Conservation (phyloP, 2,113 vertebrate genomes). For the Grallaria varia region DNA sequence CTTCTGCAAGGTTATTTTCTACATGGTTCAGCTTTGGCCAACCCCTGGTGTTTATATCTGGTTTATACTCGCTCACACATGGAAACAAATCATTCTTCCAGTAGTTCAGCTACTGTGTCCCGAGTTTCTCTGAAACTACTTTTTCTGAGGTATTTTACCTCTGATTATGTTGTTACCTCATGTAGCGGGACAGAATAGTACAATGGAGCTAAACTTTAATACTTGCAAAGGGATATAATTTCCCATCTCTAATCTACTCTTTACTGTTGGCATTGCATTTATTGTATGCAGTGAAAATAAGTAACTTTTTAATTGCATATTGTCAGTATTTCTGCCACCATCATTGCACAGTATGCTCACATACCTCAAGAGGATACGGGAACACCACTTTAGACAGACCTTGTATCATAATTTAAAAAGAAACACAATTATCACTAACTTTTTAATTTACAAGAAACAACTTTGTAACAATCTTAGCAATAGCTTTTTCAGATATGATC, state of each 20-base stretch:
- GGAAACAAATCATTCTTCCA: background rate
- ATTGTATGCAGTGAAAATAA: background rate
- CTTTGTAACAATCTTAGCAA: background rate
- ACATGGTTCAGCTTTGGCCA: background rate
- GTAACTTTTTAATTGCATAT: background rate
- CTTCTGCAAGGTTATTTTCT: background rate
- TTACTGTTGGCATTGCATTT: background rate
- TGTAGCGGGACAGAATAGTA: background rate
- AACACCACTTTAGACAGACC: background rate
- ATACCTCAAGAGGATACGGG: background rate
- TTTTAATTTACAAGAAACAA: background rate
- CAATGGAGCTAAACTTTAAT: background rate
- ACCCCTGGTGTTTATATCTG: background rate
- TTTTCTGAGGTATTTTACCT: background rate
- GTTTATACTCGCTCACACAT: background rate
- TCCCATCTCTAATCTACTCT: background rate
- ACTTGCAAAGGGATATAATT: background rate
- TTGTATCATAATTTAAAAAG: background rate
- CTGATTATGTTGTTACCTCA: background rate
- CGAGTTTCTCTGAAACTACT: background rate
- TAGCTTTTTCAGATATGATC: background rate
- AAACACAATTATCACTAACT: background rate
- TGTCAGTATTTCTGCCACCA: background rate
- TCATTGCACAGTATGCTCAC: background rate
- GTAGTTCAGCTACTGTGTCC: background rate